Base-by-base conservation (phyloP, 2,888 invertebrate species). In the Eustalomyia histrio region DNA sequence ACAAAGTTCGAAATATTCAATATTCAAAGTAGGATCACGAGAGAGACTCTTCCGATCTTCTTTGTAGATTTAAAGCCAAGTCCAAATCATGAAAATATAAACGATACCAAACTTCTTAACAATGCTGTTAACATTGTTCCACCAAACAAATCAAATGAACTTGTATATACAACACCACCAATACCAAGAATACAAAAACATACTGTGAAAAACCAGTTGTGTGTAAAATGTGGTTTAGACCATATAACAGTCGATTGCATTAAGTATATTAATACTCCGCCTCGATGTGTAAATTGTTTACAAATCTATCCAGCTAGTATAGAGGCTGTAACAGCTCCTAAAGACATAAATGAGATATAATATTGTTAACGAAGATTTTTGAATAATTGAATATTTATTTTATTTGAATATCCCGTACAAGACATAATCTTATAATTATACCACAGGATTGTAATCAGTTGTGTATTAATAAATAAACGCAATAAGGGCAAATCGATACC, bases 101-200 rank as follows among this genome's bases (percentile, higher is more conserved):
- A 47, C n/a, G 35, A 64, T 7, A 29, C 64, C 7, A 67, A 74
- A 60, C 3, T 67, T 35, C 50, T 83, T 1, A 63, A 76, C 6
- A 68, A 39, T 16, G 57, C 73, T n/a, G 81, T 80, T 10, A 79
- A 35, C 5, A 24, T 76, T 18, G 83, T 79, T 33, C 57, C 57
- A 10, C 79, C 79, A 5, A 33, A 16, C 6, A 73, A 73, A 65
- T 18, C 21, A 17, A 82, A 47, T 33, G 33, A 33, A 4, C 33
- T 33, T 4, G 33, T n/a, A n/a, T n/a, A n/a, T 33, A 33, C 33
- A 33, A 33, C 80, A 78, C 55, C 78, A 50, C 18, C 55, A 71
- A n/a, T 81, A 76, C 50, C 83, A 81, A 33, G 60, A 75, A 80
- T 18, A 73, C 79, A 9, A 68, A 79, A 64, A 33, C 63, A 0